Percentiles rank a stretch among this genome's conserved stretches.
Conservation (phyloP, 2,888 invertebrate species). For the Amitus sp. region DNA sequence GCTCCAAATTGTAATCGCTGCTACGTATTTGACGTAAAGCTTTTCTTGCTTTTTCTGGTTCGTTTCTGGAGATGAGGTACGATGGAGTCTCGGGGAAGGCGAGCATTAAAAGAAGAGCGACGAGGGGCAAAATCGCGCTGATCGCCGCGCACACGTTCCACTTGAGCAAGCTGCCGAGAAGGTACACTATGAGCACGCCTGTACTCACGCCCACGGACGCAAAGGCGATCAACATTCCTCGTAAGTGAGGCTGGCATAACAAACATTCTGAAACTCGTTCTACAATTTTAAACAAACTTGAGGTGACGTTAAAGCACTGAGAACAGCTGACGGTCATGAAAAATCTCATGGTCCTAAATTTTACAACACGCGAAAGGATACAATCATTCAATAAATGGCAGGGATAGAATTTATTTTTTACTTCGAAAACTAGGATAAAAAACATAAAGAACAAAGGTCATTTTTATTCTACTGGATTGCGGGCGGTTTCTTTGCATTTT, state of each 20-base stretch:
- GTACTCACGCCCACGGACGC: constrained; percentile 79
- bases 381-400: no score
- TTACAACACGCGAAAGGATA: no score
- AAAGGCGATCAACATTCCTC: constrained; percentile 79
- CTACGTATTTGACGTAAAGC: constrained; percentile 72
- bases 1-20: constrained; percentile 72
- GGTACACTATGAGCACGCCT: constrained; percentile 75
- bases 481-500: no score
- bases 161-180: constrained; percentile 70
- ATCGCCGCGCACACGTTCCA: constrained; percentile 76
- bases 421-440: no score
- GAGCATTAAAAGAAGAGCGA: constrained; percentile 72
- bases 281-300: no score
- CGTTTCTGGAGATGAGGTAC: constrained; percentile 73
- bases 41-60: constrained; percentile 70
- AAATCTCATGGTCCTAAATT: no score
- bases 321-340: no score
- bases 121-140: constrained; percentile 71
- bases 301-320: no score
- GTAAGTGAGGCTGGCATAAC: constrained; percentile 76
- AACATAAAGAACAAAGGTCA: no score
- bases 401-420: no score
- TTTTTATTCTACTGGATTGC: no score
- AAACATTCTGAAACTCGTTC: no score
- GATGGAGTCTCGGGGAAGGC: constrained; percentile 79